Evolutionary conservation across 2,888 invertebrate genomes (phyloP), one percentile per base, ranked within the genome.

Genomic region (Trilocha varians): DNA sequence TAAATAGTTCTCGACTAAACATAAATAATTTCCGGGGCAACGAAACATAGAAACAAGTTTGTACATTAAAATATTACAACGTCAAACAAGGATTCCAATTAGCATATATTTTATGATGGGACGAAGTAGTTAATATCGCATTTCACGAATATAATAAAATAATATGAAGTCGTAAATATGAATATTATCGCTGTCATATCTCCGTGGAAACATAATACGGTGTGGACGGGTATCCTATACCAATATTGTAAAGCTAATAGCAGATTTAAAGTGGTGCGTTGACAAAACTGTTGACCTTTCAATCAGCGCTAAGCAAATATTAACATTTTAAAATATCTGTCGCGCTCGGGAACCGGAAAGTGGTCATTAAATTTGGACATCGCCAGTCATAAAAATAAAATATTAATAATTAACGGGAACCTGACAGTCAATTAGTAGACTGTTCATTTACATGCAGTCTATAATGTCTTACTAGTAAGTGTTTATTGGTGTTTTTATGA

Each of bases 401-500:
- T 79, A 82, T 80, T 72, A 78, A 78, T 75, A 78, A 78, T 78
- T 71, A 76, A 67, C 63, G 53, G 65, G 59, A 71, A 70, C 71
- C 75, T 75, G 73, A 79, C 70, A 70, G 73, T 70, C 76, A 71
- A 76, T 79, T 78, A 73, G 70, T 48, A 63, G 50, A 62, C 63
- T 62, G 69, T 70, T 68, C 65, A 58, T 68, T 70, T 67, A 60
- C 60, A 60, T 59, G 47, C 46, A 47, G 32, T 34, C 32, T 47
- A 41, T 45, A 42, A 38, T 17, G 32, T 40, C 39, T 45, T 11
- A 25, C 25, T 25, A 1, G 25, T 11, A 25, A 25, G 11, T 32
- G 40, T 16, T 36, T 32, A 36, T 36, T 32, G 32, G 16, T 32
- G 36, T 41, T 41, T 25, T 25, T 25, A 25, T 25, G n/a, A n/a